Base-by-base conservation (phyloP, 2,113 vertebrate genomes). In the Ptilorrhoa leucosticta region DNA sequence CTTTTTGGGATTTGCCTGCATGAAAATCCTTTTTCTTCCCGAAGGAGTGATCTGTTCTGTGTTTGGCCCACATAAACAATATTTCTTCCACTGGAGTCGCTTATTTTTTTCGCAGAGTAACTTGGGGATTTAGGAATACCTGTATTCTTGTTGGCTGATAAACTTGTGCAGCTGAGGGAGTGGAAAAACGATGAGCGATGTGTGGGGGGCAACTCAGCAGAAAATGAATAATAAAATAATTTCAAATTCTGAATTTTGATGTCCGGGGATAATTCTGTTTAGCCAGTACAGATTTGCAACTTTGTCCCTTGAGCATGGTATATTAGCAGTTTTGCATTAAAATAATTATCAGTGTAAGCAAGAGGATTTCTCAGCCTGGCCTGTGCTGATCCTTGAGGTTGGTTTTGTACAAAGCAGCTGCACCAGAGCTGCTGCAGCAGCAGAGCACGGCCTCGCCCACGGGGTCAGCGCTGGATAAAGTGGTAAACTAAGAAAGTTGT, bases 391-490 rank as follows among this genome's bases (percentile, higher is more conserved):
- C 22, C n/a, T 57, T 15, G 27, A 44, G 33, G 14, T 1, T 28
- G 31, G 6, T 54, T 89, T 61, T 53, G 10, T 20, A 24, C 57
- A 50, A 18, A 65, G 42, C 28, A 54, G 35, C 19, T 48, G 6
- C 5, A 16, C 10, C 8, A 4, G 28, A 60, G 21, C 47, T n/a
- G 22, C 26, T 70, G 39, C 15, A 33, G 45, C 21, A 73, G 53
- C 39, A 11, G 33, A 54, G 30, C 33, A 21, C 7, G 8, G 51
- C 20, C 28, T 31, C 44, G 15, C 7, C n/a, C 6, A 0, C 3
- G 57, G 27, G 30, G 27, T 42, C 6, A 15, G 19, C 6, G 28
- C 42, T 88, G 47, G 39, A 23, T 40, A 51, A 75, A 65, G 14
- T 6, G 11, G 7, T 10, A 23, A 37, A 23, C 4, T 30, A 21